A percentile compares a stretch with the other conserved stretches of the same genome.
Evolutionary conservation across 2,113 vertebrate species (phyloP).

Genomic region (Hepsetus odoe): DNA sequence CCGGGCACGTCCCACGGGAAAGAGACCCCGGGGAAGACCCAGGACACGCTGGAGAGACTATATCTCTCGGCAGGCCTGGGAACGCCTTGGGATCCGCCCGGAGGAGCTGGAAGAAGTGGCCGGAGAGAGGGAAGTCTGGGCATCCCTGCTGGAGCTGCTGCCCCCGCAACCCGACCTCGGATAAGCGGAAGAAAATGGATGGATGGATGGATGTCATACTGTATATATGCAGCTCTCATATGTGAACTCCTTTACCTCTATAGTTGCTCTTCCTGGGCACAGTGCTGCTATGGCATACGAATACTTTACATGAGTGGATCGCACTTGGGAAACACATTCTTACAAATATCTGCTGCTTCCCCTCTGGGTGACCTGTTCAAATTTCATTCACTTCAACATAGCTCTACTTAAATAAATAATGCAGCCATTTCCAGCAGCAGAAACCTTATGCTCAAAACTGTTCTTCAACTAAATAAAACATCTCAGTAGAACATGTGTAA

Average conservation of each 20-base stretch:
- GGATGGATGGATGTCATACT: too few species aligned
- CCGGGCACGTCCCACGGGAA: too few species aligned
- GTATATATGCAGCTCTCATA: neutral
- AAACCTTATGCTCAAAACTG: neutral
- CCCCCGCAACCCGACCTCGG: too few species aligned
- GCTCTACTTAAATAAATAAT: slow-evolving; percentile 2
- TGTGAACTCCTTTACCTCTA: neutral
- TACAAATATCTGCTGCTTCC: neutral
- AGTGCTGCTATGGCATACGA: neutral
- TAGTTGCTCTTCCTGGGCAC: neutral
- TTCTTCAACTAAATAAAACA: slow-evolving; percentile 1
- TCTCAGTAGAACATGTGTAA: neutral
- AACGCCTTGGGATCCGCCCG: too few species aligned
- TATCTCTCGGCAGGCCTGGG: too few species aligned
- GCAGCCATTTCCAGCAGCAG: neutral
- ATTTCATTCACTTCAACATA: slow-evolving; percentile 8
- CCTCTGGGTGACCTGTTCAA: neutral
- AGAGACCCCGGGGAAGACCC: too few species aligned
- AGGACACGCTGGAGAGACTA: too few species aligned
- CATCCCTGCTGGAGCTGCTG: too few species aligned
- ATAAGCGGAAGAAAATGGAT: too few species aligned
- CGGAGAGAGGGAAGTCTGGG: too few species aligned
- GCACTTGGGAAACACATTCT: neutral
- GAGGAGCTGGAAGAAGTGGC: too few species aligned
- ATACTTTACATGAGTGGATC: neutral